Base-by-base conservation (phyloP, 2,113 vertebrate species). In the Ailuropoda melanoleuca region DNA sequence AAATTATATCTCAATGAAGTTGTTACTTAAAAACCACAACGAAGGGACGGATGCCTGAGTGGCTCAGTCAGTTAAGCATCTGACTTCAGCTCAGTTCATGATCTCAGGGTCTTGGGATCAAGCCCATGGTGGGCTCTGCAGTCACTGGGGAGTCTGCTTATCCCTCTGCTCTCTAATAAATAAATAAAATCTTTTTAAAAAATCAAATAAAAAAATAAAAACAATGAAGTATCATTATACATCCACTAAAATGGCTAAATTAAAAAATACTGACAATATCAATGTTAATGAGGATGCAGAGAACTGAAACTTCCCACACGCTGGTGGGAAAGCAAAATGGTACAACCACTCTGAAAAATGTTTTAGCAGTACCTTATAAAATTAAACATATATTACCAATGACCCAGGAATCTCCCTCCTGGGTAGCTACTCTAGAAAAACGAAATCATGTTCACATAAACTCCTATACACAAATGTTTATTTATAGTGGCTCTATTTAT, bases 291-390 rank as follows among this genome's bases (percentile, higher is more conserved):
- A 78, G 24, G 53, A 93, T 62, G 3, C 31, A 95, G n/a, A 93
- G 43, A 21, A 82, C 87, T 19, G 77, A 70, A 81, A 83, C 39
- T 88, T 68, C 53, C 56, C 39, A 39, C 23, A 55, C 72, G 15
- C n/a, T 83, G 26, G 7, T 95, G 3, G 34, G 93, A 95, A 70
- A 90, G 58, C 50, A 97, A 96, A 93, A 90, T 62, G 31, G n/a
- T 60, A 85, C 26, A 74, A 88, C 24, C 31, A 96, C 58, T 93
- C 29, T 70, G 3, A 18, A 95, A 90, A 58, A 46, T 12, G 7
- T 74, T 53, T 62, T 72, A 55, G 72, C 12, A 82, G 15, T 62
- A 90, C 60, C 53, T 77, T 72, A 74, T 23, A 26, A 88, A 94
- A 12, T 90, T 87, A 68, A 78, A 88, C 24, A 85, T 58, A 43